phyloP scores from a whole-genome alignment of 2,797 vertebrate species.

The Parauchenoglanis ngamensis region DNA sequence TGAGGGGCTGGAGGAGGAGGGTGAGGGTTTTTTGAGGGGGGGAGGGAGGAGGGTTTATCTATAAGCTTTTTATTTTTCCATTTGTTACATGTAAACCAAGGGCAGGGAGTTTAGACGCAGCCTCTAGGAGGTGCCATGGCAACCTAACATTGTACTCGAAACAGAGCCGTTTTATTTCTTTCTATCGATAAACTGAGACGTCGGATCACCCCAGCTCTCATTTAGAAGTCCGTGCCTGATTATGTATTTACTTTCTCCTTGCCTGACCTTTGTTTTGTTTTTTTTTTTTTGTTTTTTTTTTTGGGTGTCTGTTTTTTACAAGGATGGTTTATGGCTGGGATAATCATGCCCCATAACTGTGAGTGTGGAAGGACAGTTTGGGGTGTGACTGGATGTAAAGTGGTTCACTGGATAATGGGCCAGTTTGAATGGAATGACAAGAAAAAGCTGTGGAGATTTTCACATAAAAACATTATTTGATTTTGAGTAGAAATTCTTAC shows the following conservation, averaged over 20 bases:
- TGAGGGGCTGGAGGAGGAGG: constrained; percentile 51
- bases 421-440: constrained; percentile 41
- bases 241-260: constrained; percentile 53
- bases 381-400: neutral
- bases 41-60: constrained; percentile 57
- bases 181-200: constrained; percentile 54
- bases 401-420: constrained; percentile 16
- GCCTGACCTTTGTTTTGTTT: constrained; percentile 33
- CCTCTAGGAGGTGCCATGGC: constrained; percentile 62
- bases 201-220: constrained; percentile 51
- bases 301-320: constrained; percentile 22
- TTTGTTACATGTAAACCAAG: constrained; percentile 58
- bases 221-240: constrained; percentile 57
- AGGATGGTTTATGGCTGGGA: constrained; percentile 65
- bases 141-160: constrained; percentile 44
- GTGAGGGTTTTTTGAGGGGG: constrained; percentile 55
- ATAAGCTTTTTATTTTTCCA: constrained; percentile 59
- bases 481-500: constrained; percentile 59
- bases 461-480: constrained; percentile 54
- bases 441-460: constrained; percentile 53
- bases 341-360: constrained; percentile 66
- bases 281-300: neutral
- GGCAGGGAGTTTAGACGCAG: constrained; percentile 69
- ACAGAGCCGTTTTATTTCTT: constrained; percentile 60
- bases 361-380: constrained; percentile 34